phyloP scores from a whole-genome alignment of 2,888 invertebrate species.

The Mycalesis mineus region DNA sequence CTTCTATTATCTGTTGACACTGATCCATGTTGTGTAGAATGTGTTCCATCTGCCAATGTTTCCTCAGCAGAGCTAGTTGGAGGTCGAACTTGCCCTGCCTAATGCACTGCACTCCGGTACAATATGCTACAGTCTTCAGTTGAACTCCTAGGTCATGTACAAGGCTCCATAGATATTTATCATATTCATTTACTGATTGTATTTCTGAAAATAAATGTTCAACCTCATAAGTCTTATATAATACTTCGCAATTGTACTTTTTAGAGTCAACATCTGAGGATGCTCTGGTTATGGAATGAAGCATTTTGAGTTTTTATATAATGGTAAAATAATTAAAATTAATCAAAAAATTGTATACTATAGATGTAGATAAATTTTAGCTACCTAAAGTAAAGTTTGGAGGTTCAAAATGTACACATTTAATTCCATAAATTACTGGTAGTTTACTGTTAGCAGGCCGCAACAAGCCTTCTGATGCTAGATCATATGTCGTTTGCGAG shows the following conservation, averaged over 20 bases:
- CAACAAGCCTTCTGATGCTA: constrained; percentile 89
- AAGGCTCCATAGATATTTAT: constrained; percentile 85
- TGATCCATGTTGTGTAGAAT: constrained; percentile 81
- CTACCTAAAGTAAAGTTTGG: constrained; percentile 91
- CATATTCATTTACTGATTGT: constrained; percentile 91
- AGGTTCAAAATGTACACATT: constrained; percentile 87
- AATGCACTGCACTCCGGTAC: constrained; percentile 87
- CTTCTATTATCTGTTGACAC: constrained; percentile 74
- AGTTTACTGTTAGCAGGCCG: constrained; percentile 83
- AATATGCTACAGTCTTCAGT: constrained; percentile 88
- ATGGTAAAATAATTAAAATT: too few relatives aligned
- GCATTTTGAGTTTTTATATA: too few relatives aligned
- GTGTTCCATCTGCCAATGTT: constrained; percentile 87
- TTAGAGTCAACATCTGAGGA: too few relatives aligned
- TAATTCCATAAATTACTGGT: constrained; percentile 91
- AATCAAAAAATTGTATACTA: too few relatives aligned
- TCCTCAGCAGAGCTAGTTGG: constrained; percentile 85
- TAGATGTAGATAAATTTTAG: background rate
- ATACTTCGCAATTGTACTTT: too few relatives aligned
- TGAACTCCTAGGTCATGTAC: constrained; percentile 90
- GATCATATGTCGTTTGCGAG: constrained; percentile 92
- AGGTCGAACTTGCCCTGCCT: constrained; percentile 89
- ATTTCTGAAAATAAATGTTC: constrained; percentile 83
- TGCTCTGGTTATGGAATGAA: too few relatives aligned
- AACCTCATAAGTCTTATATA: too few relatives aligned